Evolutionary conservation across 2,888 invertebrate species (phyloP).

Genomic region (Acanthosepion esculentum): DNA sequence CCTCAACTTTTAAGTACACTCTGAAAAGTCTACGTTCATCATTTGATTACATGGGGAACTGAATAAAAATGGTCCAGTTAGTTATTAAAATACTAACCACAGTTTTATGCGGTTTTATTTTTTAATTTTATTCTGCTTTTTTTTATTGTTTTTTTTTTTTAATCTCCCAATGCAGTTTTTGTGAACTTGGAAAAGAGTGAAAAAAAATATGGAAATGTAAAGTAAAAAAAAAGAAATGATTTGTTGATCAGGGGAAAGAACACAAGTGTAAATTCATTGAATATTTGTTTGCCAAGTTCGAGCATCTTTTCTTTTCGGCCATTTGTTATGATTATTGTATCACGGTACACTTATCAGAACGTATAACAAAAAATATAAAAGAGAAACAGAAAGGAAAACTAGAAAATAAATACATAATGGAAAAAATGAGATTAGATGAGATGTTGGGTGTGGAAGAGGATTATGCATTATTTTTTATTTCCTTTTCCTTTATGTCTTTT

Average conservation of each 20-base stretch:
- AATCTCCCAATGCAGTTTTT: background rate
- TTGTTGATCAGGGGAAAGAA: slow-evolving; percentile 18
- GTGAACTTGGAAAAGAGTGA: background rate
- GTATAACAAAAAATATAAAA: background rate
- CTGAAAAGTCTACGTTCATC: too few relatives aligned
- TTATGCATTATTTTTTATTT: background rate
- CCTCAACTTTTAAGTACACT: too few relatives aligned
- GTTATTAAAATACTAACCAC: too few relatives aligned
- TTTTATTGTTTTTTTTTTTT: background rate
- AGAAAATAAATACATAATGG: background rate
- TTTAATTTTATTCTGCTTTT: background rate
- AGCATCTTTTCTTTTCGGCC: background rate
- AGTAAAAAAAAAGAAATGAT: background rate
- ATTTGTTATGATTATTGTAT: slow-evolving; percentile 23
- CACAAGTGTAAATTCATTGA: background rate
- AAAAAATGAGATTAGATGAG: background rate
- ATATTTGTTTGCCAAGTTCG: slow-evolving; percentile 21
- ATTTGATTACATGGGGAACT: too few relatives aligned
- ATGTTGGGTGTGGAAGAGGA: background rate
- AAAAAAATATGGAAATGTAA: background rate
- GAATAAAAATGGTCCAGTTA: too few relatives aligned
- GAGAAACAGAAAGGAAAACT: background rate
- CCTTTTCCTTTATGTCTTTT: background rate
- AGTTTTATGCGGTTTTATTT: background rate
- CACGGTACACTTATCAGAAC: slow-evolving; percentile 33